Evolutionary conservation across 2,113 vertebrate species (phyloP), one percentile per base, ranked within the genome.

Genomic region (Pangasianodon hypophthalmus): DNA sequence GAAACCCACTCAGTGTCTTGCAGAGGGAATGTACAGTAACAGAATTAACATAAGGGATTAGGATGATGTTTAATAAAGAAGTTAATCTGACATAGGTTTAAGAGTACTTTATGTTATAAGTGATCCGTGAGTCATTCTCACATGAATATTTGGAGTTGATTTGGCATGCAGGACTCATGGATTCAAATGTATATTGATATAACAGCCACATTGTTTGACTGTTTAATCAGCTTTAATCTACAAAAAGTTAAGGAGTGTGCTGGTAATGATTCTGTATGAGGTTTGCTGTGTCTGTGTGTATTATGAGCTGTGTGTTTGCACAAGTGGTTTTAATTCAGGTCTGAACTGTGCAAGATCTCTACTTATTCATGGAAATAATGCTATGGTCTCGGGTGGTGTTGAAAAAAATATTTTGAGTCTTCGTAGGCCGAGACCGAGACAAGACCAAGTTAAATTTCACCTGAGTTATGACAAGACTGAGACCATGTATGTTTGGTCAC

Each of bases 11-110:
- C 73, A n/a, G 73, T 2, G 54, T 77, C 56, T 80, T 37, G 46
- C 50, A 58, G 19, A 58, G 37, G 69, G 50, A 56, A 52, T 52
- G 80, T 69, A 41, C 24, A n/a, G 16, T 56, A 75, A 84, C 82
- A 84, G 37, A 48, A 89, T 85, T 77, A 75, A 85, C 52, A 32
- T 77, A 24, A 29, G 16, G 88, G 52, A 85, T 89, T 89, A 89
- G 41, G 32, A 29, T 75, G 67, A 85, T 60, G 54, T 71, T 77
- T 89, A 50, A 48, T 64, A 77, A 77, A 77, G 44, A 11, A 77
- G 41, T 37, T 85, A 69, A 85, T 85, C 88, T 62, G 69, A 37
- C 29, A 32, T 21, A 37, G 29, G 16, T 50, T 89, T 77, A 26
- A 26, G 44, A 58, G 52, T 8, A 44, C 13, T 32, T 62, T 73